Base-by-base conservation (phyloP, 1,140 invertebrate genomes). In the Drosophila athabasca region DNA sequence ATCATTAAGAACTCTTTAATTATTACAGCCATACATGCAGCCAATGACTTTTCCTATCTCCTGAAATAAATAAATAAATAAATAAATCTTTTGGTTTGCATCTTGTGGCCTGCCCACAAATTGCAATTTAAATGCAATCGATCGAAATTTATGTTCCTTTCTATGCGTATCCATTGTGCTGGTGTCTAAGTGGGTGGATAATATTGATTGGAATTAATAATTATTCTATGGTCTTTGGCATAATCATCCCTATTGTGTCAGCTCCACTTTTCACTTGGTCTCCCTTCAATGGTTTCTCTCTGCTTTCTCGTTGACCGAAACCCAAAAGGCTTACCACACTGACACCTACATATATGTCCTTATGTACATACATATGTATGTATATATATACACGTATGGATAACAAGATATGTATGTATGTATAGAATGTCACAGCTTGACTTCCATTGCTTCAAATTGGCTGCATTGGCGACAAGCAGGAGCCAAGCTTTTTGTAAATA, bases 161-260 rank as follows among this genome's bases (percentile, higher is more conserved):
- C 41, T 7, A 19, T 31, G 1, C 35, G 8, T 67, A n/a, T 15
- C 24, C 24, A 5, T 26, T 26, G 24, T 8, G 13, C 17, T 24
- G 6, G 60, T 58, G 15, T 62, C 45, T 39, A 39, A 39, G 35
- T 39, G 35, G 35, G 35, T 39, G 35, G 11, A 39, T 39, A 39
- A 39, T 13, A 67, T 41, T 57, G 51, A 73, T 59, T 55, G 58
- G 68, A 79, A 74, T 79, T 51, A 69, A 74, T 79, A 75, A 79
- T 61, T 75, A 48, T 64, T 75, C 66, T 24, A 51, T 64, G 60
- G 52, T 57, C 19, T 52, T 52, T 52, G 17, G 43, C 39, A 65
- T 55, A 62, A 58, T 81, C 54, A 67, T 68, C 74, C 77, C 74
- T 79, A 74, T 79, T 69, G 64, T 76, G 67, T 43, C 64, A 69